These are phyloP conservation scores for Tauraco hartlaubi DNA, from an alignment of 2,797 vertebrate species.

Conservation along the genomic window DNA sequence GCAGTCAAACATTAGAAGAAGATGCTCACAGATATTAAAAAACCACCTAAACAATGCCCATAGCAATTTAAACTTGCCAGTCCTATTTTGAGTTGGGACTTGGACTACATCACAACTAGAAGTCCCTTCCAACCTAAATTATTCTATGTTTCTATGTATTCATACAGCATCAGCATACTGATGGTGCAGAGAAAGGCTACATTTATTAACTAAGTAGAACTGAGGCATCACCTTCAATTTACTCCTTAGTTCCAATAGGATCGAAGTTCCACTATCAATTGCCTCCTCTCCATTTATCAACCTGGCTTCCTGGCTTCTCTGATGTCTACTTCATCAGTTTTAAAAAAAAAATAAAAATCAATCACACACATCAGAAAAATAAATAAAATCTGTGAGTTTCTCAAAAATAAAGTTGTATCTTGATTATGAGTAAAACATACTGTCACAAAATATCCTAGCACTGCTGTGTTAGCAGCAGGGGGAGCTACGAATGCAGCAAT, in stretches of 20 bases:
- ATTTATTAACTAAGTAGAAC: neutral
- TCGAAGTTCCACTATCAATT: neutral
- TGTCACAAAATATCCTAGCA: neutral
- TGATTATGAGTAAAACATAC: neutral
- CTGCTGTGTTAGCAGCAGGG: constrained; percentile 41
- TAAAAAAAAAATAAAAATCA: neutral
- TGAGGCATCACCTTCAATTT: neutral
- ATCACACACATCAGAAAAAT: neutral
- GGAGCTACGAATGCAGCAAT: constrained; percentile 15
- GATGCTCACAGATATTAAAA: neutral
- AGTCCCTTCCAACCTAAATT: neutral
- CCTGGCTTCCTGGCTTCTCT: neutral
- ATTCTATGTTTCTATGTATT: neutral
- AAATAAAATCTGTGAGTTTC: neutral
- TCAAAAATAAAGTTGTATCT: neutral
- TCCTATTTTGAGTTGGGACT: neutral
- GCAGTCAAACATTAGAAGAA: neutral
- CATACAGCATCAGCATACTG: neutral
- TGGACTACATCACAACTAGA: neutral
- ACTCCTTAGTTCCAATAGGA: neutral
- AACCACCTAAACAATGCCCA: neutral
- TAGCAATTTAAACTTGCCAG: neutral
- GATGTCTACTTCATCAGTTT: neutral
- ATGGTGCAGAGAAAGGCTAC: neutral
- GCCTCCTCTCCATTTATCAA: neutral